Evolutionary conservation across 2,113 vertebrate genomes (phyloP).

Genomic region (Pluvianellus socialis): DNA sequence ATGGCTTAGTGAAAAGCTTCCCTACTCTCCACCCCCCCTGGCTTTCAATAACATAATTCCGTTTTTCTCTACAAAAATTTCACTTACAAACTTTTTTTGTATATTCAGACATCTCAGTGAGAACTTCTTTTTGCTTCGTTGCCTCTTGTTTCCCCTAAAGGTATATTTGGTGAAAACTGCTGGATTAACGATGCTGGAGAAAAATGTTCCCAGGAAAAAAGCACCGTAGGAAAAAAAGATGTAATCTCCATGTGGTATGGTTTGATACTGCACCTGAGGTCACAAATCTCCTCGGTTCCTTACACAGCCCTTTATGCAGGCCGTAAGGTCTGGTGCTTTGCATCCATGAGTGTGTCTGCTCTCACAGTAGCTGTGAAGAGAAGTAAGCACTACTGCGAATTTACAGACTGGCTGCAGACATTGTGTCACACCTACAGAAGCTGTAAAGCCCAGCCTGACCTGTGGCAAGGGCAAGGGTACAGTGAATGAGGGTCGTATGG

Average conservation of each 20-base stretch:
- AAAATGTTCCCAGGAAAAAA: not conserved
- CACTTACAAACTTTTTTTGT: not conserved
- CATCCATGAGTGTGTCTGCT: not conserved
- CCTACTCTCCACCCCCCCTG: fast-evolving
- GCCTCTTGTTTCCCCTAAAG: not conserved
- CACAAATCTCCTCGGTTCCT: not conserved
- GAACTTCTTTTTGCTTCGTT: not conserved
- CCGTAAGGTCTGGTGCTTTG: not conserved
- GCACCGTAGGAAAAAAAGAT: not conserved
- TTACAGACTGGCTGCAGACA: not conserved
- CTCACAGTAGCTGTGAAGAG: not conserved
- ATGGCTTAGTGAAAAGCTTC: not conserved
- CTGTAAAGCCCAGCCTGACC: not conserved
- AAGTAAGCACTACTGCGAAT: not conserved
- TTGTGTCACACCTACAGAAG: not conserved
- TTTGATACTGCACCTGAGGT: too few species aligned
- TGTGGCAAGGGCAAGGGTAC: not conserved
- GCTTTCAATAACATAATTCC: not conserved
- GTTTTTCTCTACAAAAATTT: not conserved
- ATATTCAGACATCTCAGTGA: not conserved
- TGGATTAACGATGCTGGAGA: not conserved
- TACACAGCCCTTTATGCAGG: not conserved
- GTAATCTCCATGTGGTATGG: not conserved
- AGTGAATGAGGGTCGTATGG: fast-evolving
- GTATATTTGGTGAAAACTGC: not conserved